phyloP scores from a whole-genome alignment of 2,888 invertebrate genomes.

The Sphaerophoria taeniata region DNA sequence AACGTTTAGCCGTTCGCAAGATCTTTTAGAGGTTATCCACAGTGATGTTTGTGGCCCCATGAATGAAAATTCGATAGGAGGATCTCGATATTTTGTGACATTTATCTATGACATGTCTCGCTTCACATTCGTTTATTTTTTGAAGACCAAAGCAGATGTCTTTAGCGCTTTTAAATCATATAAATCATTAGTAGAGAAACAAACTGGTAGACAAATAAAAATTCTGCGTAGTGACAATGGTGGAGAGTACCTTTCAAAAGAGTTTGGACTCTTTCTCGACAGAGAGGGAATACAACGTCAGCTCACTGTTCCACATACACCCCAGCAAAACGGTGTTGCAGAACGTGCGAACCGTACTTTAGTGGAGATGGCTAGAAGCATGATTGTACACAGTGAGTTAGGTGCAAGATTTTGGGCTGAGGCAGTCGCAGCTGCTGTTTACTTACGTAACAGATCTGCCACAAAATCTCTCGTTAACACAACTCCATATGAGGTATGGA shows the following conservation, averaged over 20 bases:
- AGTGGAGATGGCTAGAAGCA: slow-evolving; percentile 76
- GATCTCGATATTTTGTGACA: slow-evolving; percentile 64
- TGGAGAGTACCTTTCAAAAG: not conserved
- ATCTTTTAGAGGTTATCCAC: slow-evolving; percentile 32
- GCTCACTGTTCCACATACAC: not conserved
- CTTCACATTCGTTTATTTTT: slow-evolving; percentile 59
- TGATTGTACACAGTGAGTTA: slow-evolving; percentile 75
- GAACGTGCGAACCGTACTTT: slow-evolving; percentile 8
- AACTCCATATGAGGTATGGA: slow-evolving; percentile 59
- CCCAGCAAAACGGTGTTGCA: not conserved
- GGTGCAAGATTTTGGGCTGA: slow-evolving; percentile 75
- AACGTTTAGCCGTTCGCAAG: not conserved
- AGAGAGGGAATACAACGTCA: not conserved
- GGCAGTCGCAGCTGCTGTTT: slow-evolving; percentile 69
- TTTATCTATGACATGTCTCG: slow-evolving; percentile 70
- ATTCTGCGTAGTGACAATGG: slow-evolving; percentile 42
- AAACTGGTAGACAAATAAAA: slow-evolving; percentile 57
- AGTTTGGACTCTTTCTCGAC: not conserved
- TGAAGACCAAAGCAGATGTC: slow-evolving; percentile 65
- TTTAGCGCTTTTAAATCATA: slow-evolving; percentile 63
- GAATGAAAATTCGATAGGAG: slow-evolving; percentile 55
- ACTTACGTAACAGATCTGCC: slow-evolving; percentile 61
- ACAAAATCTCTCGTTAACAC: slow-evolving; percentile 50
- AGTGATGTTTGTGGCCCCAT: slow-evolving; percentile 72
- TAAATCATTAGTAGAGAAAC: slow-evolving; percentile 54